These are phyloP conservation scores for Falco biarmicus DNA, from an alignment of 2,797 vertebrate species.

Conservation along the genomic window DNA sequence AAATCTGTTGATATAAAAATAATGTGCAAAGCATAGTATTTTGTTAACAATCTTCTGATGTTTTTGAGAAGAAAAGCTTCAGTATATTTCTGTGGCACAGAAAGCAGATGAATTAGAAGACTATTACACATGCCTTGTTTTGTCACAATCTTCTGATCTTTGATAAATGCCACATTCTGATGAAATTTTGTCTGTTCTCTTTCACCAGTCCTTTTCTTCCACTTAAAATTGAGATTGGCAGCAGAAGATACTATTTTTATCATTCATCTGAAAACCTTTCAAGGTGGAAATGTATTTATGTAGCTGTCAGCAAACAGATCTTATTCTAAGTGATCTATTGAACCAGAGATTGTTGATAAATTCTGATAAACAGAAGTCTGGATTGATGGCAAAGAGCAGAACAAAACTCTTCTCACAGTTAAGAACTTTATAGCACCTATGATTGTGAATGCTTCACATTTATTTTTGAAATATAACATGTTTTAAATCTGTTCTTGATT, in stretches of 20 bases:
- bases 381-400: constrained; percentile 20
- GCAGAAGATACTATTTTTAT: constrained; percentile 19
- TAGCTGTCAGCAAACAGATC: constrained; percentile 58
- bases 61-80: constrained; percentile 2
- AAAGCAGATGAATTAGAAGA: background rate
- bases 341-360: constrained; percentile 47
- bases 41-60: background rate
- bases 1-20: background rate
- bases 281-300: constrained; percentile 68
- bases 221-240: constrained; percentile 42
- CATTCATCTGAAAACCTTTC: constrained; percentile 47
- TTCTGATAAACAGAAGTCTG: constrained; percentile 53
- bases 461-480: background rate
- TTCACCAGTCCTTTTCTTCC: constrained; percentile 40
- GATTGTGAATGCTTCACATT: background rate
- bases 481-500: background rate
- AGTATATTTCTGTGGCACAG: background rate
- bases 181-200: constrained; percentile 42
- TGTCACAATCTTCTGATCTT: constrained; percentile 20
- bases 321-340: constrained; percentile 50
- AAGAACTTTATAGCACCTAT: too few species aligned
- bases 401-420: constrained; percentile 61
- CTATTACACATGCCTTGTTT: background rate
- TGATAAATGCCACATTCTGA: constrained; percentile 14
- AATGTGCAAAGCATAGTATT: background rate